phyloP scores from a whole-genome alignment of 1,140 invertebrate species.

The Oryctes rhinoceros region DNA sequence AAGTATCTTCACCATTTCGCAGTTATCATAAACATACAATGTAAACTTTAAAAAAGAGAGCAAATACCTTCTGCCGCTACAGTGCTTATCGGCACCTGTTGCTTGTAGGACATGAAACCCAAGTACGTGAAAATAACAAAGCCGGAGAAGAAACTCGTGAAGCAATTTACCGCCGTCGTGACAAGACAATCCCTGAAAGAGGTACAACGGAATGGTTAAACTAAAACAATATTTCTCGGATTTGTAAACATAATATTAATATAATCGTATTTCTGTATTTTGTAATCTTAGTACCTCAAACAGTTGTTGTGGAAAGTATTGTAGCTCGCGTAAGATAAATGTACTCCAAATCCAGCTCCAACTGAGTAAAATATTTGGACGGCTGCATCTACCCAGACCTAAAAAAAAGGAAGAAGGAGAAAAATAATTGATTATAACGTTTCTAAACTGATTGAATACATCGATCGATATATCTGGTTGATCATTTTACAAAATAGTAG shows the following conservation, averaged over 20 bases:
- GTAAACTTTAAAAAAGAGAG: neutral
- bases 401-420: constrained; percentile 42
- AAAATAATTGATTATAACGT: neutral
- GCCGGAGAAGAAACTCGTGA: constrained; percentile 93
- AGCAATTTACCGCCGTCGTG: constrained; percentile 91
- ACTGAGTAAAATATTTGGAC: constrained; percentile 96
- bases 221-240: neutral
- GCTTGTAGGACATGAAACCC: constrained; percentile 89
- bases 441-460: too few relatives aligned
- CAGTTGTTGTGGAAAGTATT: constrained; percentile 94
- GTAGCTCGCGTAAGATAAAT: constrained; percentile 91
- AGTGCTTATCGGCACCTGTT: constrained; percentile 81
- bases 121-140: constrained; percentile 96
- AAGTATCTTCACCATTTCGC: too few relatives aligned
- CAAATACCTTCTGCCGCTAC: constrained; percentile 81
- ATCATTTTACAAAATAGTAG: too few relatives aligned
- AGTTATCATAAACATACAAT: neutral
- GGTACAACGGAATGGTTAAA: neutral
- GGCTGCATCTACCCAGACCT: constrained; percentile 96
- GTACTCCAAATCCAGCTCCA: constrained; percentile 92
- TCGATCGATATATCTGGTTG: too few relatives aligned
- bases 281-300: constrained; percentile 61
- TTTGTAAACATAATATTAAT: too few relatives aligned
- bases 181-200: constrained; percentile 87
- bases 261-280: too few relatives aligned